Evolutionary conservation across 2,888 invertebrate genomes (phyloP).

Genomic region (Acronicta aceris): DNA sequence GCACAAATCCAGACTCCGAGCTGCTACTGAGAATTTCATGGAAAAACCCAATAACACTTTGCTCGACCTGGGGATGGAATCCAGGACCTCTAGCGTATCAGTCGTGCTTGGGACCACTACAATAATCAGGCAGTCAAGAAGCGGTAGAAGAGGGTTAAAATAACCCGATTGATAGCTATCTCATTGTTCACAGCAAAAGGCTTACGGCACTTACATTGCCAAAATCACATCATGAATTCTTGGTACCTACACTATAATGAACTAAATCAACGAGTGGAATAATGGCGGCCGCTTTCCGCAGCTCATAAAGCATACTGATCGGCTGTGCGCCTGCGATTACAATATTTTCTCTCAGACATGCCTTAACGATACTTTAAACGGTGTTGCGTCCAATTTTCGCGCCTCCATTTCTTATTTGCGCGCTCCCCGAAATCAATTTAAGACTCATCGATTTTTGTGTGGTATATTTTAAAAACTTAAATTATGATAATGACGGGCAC

Average conservation of each 20-base stretch:
- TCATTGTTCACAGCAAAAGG: constrained; percentile 41
- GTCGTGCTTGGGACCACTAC: too few relatives aligned
- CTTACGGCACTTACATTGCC: constrained; percentile 42
- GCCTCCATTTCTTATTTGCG: constrained; percentile 85
- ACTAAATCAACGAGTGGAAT: constrained; percentile 67
- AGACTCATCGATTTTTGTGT: constrained; percentile 84
- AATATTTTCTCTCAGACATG: constrained; percentile 83
- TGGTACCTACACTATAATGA: constrained; percentile 67
- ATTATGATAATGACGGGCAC: constrained; percentile 80
- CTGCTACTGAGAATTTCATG: too few relatives aligned
- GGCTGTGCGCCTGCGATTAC: constrained; percentile 71
- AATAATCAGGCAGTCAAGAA: too few relatives aligned
- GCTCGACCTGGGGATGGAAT: too few relatives aligned
- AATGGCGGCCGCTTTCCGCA: constrained; percentile 74
- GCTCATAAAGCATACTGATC: constrained; percentile 79
- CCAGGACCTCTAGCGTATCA: too few relatives aligned
- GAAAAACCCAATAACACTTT: too few relatives aligned
- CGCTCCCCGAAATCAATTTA: constrained; percentile 87
- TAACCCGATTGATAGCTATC: constrained; percentile 41
- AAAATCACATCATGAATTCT: constrained; percentile 65
- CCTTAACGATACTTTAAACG: constrained; percentile 88
- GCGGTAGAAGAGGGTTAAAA: constrained; percentile 36
- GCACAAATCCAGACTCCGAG: too few relatives aligned
- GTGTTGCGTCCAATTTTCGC: constrained; percentile 83
- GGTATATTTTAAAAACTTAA: constrained; percentile 73